Evolutionary conservation across 2,797 vertebrate species (phyloP).

Genomic region (Silurus aristotelis): DNA sequence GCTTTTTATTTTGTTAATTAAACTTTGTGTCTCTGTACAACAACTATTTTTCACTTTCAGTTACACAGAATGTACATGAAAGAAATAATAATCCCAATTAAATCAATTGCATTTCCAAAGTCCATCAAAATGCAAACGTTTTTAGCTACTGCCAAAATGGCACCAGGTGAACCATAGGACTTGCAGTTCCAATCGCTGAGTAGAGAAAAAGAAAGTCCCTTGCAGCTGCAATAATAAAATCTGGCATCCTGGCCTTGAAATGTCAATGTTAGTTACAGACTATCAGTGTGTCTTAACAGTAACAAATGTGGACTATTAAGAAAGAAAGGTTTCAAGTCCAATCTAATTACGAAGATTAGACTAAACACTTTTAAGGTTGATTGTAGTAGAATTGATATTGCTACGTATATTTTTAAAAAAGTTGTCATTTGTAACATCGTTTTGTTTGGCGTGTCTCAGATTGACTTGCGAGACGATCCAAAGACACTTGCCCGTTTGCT

Average conservation of each 20-base stretch:
- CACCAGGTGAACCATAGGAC: neutral
- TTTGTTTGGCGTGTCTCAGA: constrained; percentile 27
- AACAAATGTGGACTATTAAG: neutral
- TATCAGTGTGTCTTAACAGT: neutral
- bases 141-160: neutral
- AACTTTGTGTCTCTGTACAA: neutral
- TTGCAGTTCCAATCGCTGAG: neutral
- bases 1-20: neutral
- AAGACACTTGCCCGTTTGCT: constrained; percentile 86
- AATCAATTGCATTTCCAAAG: neutral
- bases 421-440: too few species aligned
- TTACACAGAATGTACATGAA: neutral
- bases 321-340: neutral
- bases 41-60: neutral
- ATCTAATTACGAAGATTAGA: too few species aligned
- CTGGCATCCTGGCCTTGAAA: neutral
- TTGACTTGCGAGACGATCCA: constrained; percentile 82
- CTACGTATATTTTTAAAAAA: neutral
- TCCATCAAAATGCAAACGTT: neutral
- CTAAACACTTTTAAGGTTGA: neutral
- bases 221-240: neutral
- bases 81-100: neutral
- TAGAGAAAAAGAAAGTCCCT: neutral
- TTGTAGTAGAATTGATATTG: neutral
- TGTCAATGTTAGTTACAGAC: neutral